phyloP scores from a whole-genome alignment of 2,797 vertebrate genomes.

The Phalanger gymnotis region DNA sequence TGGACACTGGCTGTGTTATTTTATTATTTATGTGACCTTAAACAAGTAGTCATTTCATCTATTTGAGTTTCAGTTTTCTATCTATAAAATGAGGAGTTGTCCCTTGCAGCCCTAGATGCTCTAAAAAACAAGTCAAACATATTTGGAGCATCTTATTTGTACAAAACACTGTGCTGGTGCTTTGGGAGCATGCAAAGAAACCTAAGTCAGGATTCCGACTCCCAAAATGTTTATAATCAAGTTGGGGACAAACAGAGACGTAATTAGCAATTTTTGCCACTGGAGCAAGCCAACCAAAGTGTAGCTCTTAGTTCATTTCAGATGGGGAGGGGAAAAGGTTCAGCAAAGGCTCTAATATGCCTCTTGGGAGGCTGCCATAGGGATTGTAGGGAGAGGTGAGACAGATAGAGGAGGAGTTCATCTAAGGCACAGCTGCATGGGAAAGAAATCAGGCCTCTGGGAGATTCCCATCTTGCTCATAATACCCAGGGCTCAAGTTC shows the following conservation, averaged over 20 bases:
- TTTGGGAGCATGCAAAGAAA: background rate
- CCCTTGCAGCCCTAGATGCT: background rate
- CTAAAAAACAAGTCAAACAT: background rate
- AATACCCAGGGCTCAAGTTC: background rate
- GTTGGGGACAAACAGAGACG: background rate
- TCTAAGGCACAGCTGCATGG: background rate
- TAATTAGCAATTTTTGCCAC: background rate
- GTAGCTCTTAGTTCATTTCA: background rate
- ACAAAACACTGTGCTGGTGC: background rate
- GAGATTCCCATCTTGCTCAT: background rate
- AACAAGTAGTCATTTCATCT: background rate
- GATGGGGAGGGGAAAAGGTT: background rate
- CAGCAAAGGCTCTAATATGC: background rate
- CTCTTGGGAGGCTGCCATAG: background rate
- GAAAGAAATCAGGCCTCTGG: background rate
- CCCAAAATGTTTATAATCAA: background rate
- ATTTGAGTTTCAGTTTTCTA: background rate
- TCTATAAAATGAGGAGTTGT: background rate
- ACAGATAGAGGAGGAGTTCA: background rate
- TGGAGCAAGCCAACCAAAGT: background rate
- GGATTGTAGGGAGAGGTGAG: background rate
- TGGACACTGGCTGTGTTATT: background rate
- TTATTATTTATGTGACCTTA: background rate
- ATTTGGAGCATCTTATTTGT: background rate
- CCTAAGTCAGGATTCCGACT: background rate